Evolutionary conservation across 2,888 invertebrate species (phyloP), one percentile per base, ranked within the genome.

Genomic region (Bombylius major): DNA sequence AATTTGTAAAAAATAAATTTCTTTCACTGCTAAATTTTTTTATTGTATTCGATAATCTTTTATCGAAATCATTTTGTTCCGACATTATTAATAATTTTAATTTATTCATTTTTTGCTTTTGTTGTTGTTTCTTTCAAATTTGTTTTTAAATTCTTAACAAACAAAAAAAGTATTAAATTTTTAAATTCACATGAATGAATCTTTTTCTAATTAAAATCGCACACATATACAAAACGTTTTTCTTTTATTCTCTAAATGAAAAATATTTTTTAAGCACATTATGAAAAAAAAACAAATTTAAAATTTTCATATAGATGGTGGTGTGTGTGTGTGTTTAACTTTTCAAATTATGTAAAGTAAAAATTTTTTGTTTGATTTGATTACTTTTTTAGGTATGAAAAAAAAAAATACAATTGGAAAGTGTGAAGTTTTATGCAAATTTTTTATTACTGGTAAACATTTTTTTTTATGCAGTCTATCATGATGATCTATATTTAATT

Each of bases 1-100:
- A 52, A 53, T 60, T 60, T 11, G 58, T 49, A 49, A 60, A 58
- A 55, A 60, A 60, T 54, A 60, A 54, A 54, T 60, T 60, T 52
- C 60, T 48, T 55, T 60, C 60, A 54, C 60, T 60, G 45, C 58
- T 60, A 49, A 60, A 60, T 51, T 60, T 60, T 54, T 60, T 60
- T 32, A 60, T 60, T 50, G 56, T 58, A 36, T 50, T 58, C 8
- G 60, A 56, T 13, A 60, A 56, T 55, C 55, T 60, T 48, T 60
- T 60, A 46, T 60, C 60, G 47, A 60, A 58, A 50, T 60, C 60
- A 53, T 57, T 58, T 51, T 60, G 60, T 47, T 60, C 60, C n/a
- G 60, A 57, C 8, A 58, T 58, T 32, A 60, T 60, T 46, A 60
- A 54, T 50, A 60, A 49, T 52, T 54, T 39, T n/a, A 60, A 56